phyloP scores from a whole-genome alignment of 1,140 invertebrate species.

The Drosophila nebulosa region DNA sequence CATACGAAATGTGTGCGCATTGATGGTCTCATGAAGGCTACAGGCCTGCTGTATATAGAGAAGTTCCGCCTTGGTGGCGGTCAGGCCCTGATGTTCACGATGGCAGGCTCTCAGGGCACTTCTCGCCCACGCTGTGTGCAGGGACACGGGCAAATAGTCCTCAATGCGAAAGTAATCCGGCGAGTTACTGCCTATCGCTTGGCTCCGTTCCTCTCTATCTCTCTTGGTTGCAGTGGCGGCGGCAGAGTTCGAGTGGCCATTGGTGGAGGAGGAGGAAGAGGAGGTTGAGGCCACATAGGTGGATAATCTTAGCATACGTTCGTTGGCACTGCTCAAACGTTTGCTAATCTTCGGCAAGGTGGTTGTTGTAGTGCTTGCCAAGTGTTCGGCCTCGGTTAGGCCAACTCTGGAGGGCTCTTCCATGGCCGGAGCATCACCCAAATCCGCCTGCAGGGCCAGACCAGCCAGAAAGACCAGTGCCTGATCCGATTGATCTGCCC shows the following conservation, averaged over 20 bases:
- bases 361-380: constrained; percentile 49
- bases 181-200: background rate
- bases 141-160: constrained; percentile 86
- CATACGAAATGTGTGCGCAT: constrained; percentile 94
- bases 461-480: constrained; percentile 90
- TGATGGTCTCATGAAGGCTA: constrained; percentile 91
- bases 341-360: constrained; percentile 76
- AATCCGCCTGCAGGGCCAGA: constrained; percentile 94
- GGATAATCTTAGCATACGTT: constrained; percentile 69
- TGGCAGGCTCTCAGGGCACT: constrained; percentile 84
- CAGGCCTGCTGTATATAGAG: constrained; percentile 95
- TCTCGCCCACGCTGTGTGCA: constrained; percentile 84
- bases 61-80: constrained; percentile 89
- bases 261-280: constrained; percentile 37
- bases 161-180: constrained; percentile 90
- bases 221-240: background rate
- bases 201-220: background rate
- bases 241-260: constrained; percentile 21
- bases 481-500: constrained; percentile 85
- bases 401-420: constrained; percentile 26
- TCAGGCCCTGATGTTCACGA: constrained; percentile 88
- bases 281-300: constrained; percentile 60
- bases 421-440: constrained; percentile 85
- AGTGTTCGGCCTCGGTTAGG: background rate
- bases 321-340: constrained; percentile 61